Base-by-base conservation (phyloP, 2,113 vertebrate genomes). In the Pholis gunnellus region DNA sequence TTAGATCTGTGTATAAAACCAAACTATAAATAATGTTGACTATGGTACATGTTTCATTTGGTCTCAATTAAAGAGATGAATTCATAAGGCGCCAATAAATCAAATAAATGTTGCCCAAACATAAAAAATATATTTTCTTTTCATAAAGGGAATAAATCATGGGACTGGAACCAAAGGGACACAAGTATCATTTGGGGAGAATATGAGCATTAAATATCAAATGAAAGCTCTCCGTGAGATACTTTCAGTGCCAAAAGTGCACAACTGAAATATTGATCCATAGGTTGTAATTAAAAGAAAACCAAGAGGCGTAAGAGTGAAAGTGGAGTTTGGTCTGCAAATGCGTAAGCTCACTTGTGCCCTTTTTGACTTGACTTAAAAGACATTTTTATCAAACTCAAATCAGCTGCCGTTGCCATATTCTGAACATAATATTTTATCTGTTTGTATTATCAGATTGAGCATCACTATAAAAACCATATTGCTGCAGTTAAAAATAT, bases 1-100 rank as follows among this genome's bases (percentile, higher is more conserved):
- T 91, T 90, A 90, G 78, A 91, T 79, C 83, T 76, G 46, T 94
- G 82, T 94, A 91, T 92, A 89, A 82, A 82, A 91, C 82, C 92
- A 91, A 94, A 92, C 73, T 92, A 95, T 94, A 70, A 79, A 72
- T 29, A 74, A 68, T 78, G 29, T 87, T 73, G 75, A 93, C 78
- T 84, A 84, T 61, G 42, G 77, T 73, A 38, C 3, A 17, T 65
- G 22, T 81, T 46, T 82, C 6, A 22, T 56, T 50, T 44, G 9
- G 52, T 75, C 11, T 82, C 27, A 54, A 78, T 73, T 40, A n/a
- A 50, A 65, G 22, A 52, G 5, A 59, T 31, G 0, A 20, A 59
- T 60, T 48, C 9, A 44, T 52, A 42, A 42, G 1, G 27, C 4
- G 31, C n/a, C 1, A 31, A 20, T 36, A 71, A 69, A 34, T 38